Evolutionary conservation across 92 coral and sea anemone species (phyloP), one percentile per base, ranked within the genome.

Genomic region (Porites lobata): DNA sequence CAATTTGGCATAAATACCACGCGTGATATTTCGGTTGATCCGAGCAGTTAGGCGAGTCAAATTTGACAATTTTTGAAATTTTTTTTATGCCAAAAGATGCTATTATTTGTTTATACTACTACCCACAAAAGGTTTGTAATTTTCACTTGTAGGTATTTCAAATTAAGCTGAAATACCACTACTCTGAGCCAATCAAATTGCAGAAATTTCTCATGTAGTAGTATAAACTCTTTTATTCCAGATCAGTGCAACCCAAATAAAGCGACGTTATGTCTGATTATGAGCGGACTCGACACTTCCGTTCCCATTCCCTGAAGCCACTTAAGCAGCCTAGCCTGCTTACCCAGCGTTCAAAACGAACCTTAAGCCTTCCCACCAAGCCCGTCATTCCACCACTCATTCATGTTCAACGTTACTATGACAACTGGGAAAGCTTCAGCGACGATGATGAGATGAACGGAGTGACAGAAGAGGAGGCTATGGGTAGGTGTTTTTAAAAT

Each of bases 261-360:
- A 29, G 64, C 3, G 67, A 14, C 32, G 77, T 29, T 14, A 81
- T 81, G 86, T 82, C 86, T 6, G 15, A 17, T 10, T 17, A 68
- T 1, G 86, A 82, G 56, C 56, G 86, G 22, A 47, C 86, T 2
- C 77, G 86, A 6, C 32, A 57, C 43, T 53, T 65, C 10, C 86
- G 86, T 57, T 82, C 86, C 67, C 77, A 82, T 29, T 82, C 86
- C 26, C 86, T 82, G 56, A 82, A 82, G 65, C 86, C 86, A 10
- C 61, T 82, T 69, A n/a, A 21, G 57, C 86, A 69, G 13, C 86
- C 86, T 14, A 82, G 78, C 19, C 8, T 82, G 32, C 86, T 82
- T 43, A 82, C 78, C 78, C 86, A 82, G 78, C 77, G 86, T 70
- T 82, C 86, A 13, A 82, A 82, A 78, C 86, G 86, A 1, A 82